Percentiles rank a stretch among this genome's conserved stretches.
These are phyloP conservation scores for Urocynchramus pylzowi DNA, from an alignment of 2,113 vertebrate species.

Conservation along the genomic window DNA sequence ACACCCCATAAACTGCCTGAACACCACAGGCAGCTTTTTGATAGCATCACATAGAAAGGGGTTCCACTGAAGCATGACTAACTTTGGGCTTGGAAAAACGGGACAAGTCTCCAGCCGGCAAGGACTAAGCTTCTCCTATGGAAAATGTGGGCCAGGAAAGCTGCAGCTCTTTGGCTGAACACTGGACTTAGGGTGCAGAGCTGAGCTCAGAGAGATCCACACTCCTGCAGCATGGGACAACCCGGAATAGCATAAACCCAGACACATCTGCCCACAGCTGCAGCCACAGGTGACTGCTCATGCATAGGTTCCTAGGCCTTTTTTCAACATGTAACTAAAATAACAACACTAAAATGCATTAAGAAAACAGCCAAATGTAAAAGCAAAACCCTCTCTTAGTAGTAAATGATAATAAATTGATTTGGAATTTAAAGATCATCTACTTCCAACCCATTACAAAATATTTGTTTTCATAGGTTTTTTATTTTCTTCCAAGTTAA, in stretches of 20 bases:
- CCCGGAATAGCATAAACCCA: background rate
- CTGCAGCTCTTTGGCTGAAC: background rate
- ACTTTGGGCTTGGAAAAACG: background rate
- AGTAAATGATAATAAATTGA: background rate
- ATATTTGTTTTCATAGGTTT: background rate
- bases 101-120: background rate
- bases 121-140: background rate
- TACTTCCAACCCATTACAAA: background rate
- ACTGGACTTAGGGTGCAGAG: background rate
- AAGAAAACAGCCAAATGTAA: background rate
- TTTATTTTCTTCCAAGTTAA: slow-evolving; percentile 23
- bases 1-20: background rate
- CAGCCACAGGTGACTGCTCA: background rate
- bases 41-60: background rate
- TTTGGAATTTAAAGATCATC: background rate
- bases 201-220: background rate
- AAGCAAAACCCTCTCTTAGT: background rate
- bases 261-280: background rate
- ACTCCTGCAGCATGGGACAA: rapidly evolving
- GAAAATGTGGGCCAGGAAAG: background rate
- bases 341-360: background rate
- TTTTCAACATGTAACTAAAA: background rate
- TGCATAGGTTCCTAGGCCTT: background rate
- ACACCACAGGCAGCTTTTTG: background rate
- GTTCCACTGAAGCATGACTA: background rate